Percentiles rank a stretch among this genome's conserved stretches.
Conservation (phyloP, 2,888 invertebrate genomes). For the Anarsia innoxiella region DNA sequence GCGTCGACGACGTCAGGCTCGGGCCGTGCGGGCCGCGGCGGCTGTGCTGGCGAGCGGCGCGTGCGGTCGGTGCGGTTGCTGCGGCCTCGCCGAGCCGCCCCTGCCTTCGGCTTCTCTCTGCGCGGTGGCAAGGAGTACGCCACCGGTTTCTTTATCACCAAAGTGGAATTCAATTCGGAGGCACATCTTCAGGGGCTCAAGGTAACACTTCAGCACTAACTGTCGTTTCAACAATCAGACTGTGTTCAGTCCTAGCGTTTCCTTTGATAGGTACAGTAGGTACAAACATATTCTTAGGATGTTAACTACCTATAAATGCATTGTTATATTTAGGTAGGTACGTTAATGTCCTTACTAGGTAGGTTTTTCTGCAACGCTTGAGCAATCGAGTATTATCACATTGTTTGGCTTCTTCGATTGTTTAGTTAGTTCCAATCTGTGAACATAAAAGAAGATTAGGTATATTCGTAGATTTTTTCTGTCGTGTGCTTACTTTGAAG, state of each 20-base stretch:
- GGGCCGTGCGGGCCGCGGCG: slow-evolving; percentile 34
- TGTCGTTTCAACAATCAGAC: slow-evolving; percentile 24
- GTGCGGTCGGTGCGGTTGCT: slow-evolving; percentile 59
- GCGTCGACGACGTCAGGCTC: slow-evolving; percentile 60
- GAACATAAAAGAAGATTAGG: slow-evolving; percentile 41
- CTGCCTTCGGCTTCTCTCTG: slow-evolving; percentile 87
- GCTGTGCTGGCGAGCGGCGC: slow-evolving; percentile 42
- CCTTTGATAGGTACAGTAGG: not conserved
- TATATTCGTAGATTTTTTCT: too few relatives aligned
- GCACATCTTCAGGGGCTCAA: slow-evolving; percentile 90
- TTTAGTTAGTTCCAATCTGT: slow-evolving; percentile 23
- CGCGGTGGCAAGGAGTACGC: slow-evolving; percentile 93
- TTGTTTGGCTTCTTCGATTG: slow-evolving; percentile 45
- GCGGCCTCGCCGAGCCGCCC: slow-evolving; percentile 61
- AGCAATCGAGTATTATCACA: slow-evolving; percentile 52
- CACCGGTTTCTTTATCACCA: slow-evolving; percentile 93
- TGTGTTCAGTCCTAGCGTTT: too few relatives aligned
- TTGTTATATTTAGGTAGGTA: too few relatives aligned
- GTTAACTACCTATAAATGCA: too few relatives aligned
- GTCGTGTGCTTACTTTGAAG: slow-evolving; percentile 41
- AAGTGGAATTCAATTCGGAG: slow-evolving; percentile 90
- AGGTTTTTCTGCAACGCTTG: slow-evolving; percentile 10
- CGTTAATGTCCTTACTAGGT: too few relatives aligned
- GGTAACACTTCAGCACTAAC: too few relatives aligned
- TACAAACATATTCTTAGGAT: not conserved